Percentiles rank a stretch among this genome's conserved stretches.
Evolutionary conservation across 2,113 vertebrate genomes (phyloP).

Genomic region (Nannobrachium achirus): DNA sequence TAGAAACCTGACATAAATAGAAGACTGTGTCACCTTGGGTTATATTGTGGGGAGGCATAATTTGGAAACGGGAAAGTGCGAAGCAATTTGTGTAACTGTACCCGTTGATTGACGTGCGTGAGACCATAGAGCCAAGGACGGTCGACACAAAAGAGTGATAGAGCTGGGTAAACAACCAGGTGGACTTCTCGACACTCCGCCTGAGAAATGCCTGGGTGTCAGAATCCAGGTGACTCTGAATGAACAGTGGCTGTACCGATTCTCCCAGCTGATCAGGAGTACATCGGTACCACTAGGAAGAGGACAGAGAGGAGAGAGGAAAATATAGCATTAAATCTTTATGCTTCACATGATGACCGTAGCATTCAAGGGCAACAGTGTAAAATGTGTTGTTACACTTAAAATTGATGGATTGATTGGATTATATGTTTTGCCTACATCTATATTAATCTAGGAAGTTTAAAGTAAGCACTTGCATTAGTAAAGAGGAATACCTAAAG

Average conservation of each 20-base stretch:
- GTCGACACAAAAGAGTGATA: constrained; percentile 95
- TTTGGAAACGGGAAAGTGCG: neutral
- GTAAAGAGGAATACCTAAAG: neutral
- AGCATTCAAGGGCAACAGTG: no score
- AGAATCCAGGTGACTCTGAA: constrained; percentile 91
- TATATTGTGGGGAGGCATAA: neutral
- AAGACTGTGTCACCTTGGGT: neutral
- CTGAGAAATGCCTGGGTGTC: constrained; percentile 91
- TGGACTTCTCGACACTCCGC: constrained; percentile 92
- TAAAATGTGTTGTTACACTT: no score
- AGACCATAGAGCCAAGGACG: constrained; percentile 93
- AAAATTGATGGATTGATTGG: no score
- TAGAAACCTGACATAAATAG: constrained; percentile 82
- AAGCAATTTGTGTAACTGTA: constrained; percentile 67
- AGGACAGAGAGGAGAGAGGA: neutral
- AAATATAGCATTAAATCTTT: no score
- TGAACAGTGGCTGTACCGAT: constrained; percentile 83
- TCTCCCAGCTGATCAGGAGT: constrained; percentile 88
- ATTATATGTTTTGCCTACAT: no score
- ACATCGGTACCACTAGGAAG: constrained; percentile 91
- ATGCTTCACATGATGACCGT: neutral
- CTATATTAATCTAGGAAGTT: no score
- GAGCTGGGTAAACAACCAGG: constrained; percentile 96
- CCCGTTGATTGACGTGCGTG: constrained; percentile 98
- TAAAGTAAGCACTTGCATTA: neutral